Conservation (phyloP, 2,797 vertebrate genomes). For the Spinus olivaceus region DNA sequence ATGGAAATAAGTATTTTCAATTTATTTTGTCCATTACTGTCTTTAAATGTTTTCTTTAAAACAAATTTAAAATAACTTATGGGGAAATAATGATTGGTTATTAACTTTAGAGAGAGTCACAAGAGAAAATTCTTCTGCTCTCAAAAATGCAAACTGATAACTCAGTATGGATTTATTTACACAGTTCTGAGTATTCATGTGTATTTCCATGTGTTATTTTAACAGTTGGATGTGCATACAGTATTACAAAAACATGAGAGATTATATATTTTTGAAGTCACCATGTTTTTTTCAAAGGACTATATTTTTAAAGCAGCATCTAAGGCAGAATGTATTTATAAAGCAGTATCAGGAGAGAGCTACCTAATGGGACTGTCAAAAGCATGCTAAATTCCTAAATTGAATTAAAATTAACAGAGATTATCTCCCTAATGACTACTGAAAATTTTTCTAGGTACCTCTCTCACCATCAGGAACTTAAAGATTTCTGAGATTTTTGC, state of each 20-base stretch:
- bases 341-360: neutral
- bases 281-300: neutral
- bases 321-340: neutral
- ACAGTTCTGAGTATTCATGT: neutral
- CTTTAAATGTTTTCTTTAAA: neutral
- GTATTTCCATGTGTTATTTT: neutral
- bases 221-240: neutral
- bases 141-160: neutral
- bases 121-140: neutral
- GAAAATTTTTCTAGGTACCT: neutral
- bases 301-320: neutral
- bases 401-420: conserved; percentile 19
- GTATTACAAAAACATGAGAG: conserved; percentile 5
- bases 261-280: neutral
- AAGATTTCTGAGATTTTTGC: neutral
- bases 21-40: neutral
- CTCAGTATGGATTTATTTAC: neutral
- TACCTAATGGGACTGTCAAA: neutral
- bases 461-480: neutral
- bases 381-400: neutral
- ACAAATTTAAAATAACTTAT: neutral
- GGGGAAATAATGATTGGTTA: neutral
- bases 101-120: neutral
- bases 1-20: neutral
- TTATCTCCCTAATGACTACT: neutral